Conservation (phyloP, 1,140 invertebrate genomes). For the Coenobita brevimanus region DNA sequence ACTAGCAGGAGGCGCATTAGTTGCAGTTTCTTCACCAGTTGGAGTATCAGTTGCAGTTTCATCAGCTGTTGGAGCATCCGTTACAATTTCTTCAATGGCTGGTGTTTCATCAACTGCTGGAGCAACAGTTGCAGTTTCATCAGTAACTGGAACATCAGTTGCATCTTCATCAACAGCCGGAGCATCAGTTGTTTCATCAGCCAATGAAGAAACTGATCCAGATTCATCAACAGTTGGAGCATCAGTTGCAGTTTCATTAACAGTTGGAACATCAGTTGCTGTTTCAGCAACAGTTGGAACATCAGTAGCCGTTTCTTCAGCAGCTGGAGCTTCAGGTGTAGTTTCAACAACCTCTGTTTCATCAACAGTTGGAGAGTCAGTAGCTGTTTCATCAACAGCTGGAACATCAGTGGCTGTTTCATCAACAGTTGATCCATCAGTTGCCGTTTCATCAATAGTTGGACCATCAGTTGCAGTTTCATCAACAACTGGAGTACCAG, state of each 20-base stretch:
- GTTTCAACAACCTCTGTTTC: background rate
- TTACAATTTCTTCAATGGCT: background rate
- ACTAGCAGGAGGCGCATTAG: background rate
- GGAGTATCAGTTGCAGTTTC: background rate
- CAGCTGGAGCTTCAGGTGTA: background rate
- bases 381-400: slow-evolving; percentile 8
- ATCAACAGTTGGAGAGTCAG: background rate
- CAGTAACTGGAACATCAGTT: background rate
- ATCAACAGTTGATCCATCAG: background rate
- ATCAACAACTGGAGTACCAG: background rate
- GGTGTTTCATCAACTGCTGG: background rate
- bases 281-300: background rate
- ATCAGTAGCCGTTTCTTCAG: background rate
- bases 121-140: background rate
- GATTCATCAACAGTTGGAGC: slow-evolving; percentile 7
- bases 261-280: background rate
- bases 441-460: slow-evolving; percentile 8
- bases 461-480: slow-evolving; percentile 1
- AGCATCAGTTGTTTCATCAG: background rate
- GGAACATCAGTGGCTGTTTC: background rate
- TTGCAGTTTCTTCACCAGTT: background rate
- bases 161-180: background rate
- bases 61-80: background rate
- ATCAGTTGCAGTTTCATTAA: slow-evolving; percentile 6
- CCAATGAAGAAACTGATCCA: no score